Percentiles rank a stretch among this genome's conserved stretches.
phyloP scores from a whole-genome alignment of 1,140 invertebrate genomes.

The Asbolus verrucosus region DNA sequence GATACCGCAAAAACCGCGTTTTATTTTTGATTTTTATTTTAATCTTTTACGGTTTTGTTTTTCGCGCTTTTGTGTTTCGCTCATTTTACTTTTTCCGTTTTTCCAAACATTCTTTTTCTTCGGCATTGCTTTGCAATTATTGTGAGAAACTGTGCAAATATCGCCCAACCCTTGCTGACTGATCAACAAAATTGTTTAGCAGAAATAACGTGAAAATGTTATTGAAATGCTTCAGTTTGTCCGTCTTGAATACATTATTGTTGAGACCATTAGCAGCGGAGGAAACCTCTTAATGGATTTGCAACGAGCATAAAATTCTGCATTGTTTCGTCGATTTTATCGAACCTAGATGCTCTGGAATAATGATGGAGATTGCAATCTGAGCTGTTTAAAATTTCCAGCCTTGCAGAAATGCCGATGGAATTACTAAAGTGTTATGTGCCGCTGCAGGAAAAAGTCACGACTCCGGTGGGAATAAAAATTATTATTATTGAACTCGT shows the following conservation, averaged over 20 bases:
- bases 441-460: background rate
- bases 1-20: too few relatives aligned
- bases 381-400: background rate
- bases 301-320: constrained; percentile 14
- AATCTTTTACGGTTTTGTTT: too few relatives aligned
- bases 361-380: constrained; percentile 13
- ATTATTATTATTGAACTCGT: background rate
- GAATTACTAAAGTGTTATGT: constrained; percentile 1
- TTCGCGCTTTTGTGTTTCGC: too few relatives aligned
- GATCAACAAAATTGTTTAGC: too few relatives aligned
- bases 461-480: background rate
- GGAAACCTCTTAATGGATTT: constrained; percentile 25
- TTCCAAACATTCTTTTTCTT: too few relatives aligned
- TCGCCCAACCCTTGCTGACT: too few relatives aligned
- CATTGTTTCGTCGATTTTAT: constrained; percentile 21
- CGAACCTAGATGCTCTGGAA: constrained; percentile 15
- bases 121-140: too few relatives aligned
- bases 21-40: too few relatives aligned
- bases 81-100: too few relatives aligned
- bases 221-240: too few relatives aligned
- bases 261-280: background rate
- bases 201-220: too few relatives aligned
- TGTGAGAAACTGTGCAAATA: too few relatives aligned
- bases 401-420: background rate
- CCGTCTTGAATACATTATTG: background rate